Percentiles rank a stretch among this genome's conserved stretches.
These are phyloP conservation scores for Lymantria dispar DNA, from an alignment of 2,888 invertebrate species.

Conservation along the genomic window DNA sequence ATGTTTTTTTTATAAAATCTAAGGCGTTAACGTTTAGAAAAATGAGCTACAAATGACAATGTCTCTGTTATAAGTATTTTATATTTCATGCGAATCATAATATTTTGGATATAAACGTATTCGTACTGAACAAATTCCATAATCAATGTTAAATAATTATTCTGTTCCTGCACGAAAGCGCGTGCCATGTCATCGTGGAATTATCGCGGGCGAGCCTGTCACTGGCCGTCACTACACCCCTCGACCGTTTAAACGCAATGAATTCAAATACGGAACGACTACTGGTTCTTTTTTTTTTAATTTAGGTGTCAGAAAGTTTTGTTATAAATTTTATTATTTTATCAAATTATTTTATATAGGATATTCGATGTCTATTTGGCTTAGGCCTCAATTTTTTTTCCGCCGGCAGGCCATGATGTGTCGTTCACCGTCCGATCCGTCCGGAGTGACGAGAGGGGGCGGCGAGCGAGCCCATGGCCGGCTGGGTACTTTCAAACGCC, in stretches of 20 bases:
- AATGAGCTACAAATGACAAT: no score
- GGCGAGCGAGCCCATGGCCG: no score
- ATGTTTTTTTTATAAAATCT: no score
- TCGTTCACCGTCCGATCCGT: no score
- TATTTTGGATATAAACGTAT: neutral
- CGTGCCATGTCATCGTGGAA: conserved; percentile 58
- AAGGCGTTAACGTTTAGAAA: no score
- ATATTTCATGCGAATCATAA: no score
- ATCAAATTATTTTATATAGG: neutral
- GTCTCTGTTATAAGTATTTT: no score
- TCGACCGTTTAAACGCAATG: conserved; percentile 27
- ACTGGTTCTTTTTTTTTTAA: conserved; percentile 17
- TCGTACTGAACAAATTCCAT: neutral
- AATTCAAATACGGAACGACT: conserved; percentile 28
- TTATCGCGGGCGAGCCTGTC: conserved; percentile 58
- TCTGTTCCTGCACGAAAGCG: conserved; percentile 42
- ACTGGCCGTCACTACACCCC: conserved; percentile 50
- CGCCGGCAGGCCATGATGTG: no score
- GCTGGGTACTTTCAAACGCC: no score
- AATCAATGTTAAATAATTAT: conserved; percentile 37
- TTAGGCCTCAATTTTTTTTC: no score
- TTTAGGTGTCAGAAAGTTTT: neutral
- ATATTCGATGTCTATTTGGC: no score
- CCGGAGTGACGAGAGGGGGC: no score
- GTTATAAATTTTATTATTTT: conserved; percentile 6